A percentile compares a stretch with the other conserved stretches of the same genome.
Conservation (phyloP, 1,140 invertebrate species). For the Brachionus manjavacas region DNA sequence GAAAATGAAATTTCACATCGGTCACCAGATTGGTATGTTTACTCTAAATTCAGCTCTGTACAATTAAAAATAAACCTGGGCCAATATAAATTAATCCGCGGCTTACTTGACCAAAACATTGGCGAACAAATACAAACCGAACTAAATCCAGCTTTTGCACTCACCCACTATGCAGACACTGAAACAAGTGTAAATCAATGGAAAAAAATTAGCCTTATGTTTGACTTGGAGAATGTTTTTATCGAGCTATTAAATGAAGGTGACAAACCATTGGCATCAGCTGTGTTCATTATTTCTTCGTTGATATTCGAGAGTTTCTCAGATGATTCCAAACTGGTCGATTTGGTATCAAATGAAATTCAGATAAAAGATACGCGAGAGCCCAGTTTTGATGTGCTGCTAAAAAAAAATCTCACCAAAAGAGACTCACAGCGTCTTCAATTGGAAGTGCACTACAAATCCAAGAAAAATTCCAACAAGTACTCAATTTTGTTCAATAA, state of each 20-base stretch:
- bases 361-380: constrained; percentile 4
- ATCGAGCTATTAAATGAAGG: constrained; percentile 63
- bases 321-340: constrained; percentile 5
- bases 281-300: neutral
- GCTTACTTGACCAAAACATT: constrained; percentile 81
- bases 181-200: constrained; percentile 58
- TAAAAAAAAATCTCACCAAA: neutral
- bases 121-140: constrained; percentile 76
- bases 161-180: constrained; percentile 52
- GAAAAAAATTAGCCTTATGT: constrained; percentile 70
- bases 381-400: neutral
- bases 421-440: neutral
- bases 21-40: constrained; percentile 70
- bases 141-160: constrained; percentile 52
- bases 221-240: constrained; percentile 81
- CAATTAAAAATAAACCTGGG: constrained; percentile 73
- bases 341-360: constrained; percentile 39
- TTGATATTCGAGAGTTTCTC: constrained; percentile 41
- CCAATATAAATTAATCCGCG: constrained; percentile 81
- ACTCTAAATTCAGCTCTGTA: constrained; percentile 61
- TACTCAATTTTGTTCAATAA: constrained; percentile 32
- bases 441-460: constrained; percentile 26
- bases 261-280: neutral
- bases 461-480: neutral
- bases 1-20: constrained; percentile 65